Conservation (phyloP, 2,797 vertebrate genomes). For the Carduelis carduelis region DNA sequence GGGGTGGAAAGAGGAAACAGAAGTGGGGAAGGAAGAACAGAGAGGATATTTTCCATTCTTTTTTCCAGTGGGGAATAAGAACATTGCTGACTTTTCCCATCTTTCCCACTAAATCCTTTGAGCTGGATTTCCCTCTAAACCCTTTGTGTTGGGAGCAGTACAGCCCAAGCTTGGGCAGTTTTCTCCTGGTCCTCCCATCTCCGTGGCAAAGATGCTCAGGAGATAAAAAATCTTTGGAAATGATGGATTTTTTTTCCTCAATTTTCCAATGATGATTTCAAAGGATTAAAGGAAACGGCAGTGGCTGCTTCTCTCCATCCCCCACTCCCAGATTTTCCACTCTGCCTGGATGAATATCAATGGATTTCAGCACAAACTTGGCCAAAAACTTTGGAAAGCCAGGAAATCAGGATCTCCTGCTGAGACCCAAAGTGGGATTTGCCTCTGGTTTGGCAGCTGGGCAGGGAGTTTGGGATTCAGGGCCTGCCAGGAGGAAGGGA, state of each 20-base stretch:
- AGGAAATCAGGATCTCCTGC: background rate
- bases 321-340: background rate
- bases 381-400: background rate
- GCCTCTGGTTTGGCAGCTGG: background rate
- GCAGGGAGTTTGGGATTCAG: background rate
- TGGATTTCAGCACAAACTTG: background rate
- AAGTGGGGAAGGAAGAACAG: background rate
- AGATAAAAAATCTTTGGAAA: background rate
- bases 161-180: accelerated
- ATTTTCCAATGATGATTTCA: background rate
- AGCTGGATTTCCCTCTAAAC: background rate
- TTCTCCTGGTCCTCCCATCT: background rate
- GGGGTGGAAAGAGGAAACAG: background rate
- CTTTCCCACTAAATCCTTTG: background rate
- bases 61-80: background rate
- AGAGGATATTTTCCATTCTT: background rate
- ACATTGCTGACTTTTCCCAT: background rate
- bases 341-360: background rate
- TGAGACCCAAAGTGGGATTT: background rate
- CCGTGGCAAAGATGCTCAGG: background rate
- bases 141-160: background rate
- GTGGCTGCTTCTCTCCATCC: background rate
- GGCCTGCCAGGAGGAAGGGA: background rate
- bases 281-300: background rate
- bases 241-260: background rate